phyloP scores from a whole-genome alignment of 2,888 invertebrate species.

The Tubulanus polymorphus region DNA sequence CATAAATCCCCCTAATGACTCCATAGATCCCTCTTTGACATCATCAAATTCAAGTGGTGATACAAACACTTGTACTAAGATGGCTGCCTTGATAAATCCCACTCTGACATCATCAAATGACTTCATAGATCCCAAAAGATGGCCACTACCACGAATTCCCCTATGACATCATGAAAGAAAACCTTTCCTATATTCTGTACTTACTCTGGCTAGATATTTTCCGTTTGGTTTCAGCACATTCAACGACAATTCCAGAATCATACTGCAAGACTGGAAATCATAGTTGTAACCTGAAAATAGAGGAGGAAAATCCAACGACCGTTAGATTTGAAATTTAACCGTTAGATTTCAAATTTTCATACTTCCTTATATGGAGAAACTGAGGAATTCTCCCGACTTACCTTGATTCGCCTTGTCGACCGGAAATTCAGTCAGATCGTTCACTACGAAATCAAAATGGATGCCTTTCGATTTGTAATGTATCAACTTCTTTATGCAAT shows the following conservation, averaged over 20 bases:
- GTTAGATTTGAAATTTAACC: no score
- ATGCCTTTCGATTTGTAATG: slow-evolving; percentile 68
- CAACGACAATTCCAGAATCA: slow-evolving; percentile 75
- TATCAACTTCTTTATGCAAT: slow-evolving; percentile 75
- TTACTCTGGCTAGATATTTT: slow-evolving; percentile 55
- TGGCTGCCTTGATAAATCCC: background rate
- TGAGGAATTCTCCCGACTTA: no score
- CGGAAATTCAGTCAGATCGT: slow-evolving; percentile 89
- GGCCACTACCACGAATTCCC: background rate
- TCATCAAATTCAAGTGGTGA: no score
- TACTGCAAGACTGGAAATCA: slow-evolving; percentile 47
- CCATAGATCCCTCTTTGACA: no score
- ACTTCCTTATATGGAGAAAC: no score
- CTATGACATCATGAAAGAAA: background rate
- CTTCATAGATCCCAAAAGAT: background rate
- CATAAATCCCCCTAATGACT: no score
- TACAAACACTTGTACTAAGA: background rate
- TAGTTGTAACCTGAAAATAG: slow-evolving; percentile 24
- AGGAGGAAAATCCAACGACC: background rate
- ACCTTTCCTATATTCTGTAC: background rate
- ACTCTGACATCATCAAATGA: background rate
- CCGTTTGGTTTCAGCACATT: slow-evolving; percentile 67
- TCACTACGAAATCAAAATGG: slow-evolving; percentile 87
- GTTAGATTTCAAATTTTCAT: no score
- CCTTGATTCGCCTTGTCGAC: slow-evolving; percentile 55